A percentile compares a stretch with the other conserved stretches of the same genome.
Conservation (phyloP, 2,888 invertebrate genomes). For the Hipparchia semele region DNA sequence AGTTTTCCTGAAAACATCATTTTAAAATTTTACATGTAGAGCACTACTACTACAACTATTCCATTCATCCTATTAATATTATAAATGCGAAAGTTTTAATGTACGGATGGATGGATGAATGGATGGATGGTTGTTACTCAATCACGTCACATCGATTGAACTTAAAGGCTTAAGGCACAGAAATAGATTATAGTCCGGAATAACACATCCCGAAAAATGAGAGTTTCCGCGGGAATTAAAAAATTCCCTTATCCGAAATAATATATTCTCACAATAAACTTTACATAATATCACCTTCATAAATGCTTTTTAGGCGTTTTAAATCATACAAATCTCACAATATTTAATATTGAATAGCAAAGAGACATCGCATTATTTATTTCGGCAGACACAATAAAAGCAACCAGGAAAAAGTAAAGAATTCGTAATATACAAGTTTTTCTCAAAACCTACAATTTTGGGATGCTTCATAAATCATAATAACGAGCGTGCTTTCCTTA, state of each 20-base stretch:
- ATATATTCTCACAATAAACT: not conserved
- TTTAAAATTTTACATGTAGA: conserved; percentile 54
- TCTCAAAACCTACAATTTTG: conserved; percentile 44
- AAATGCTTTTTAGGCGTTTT: not conserved
- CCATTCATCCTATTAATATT: too few species aligned
- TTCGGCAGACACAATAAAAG: conserved; percentile 14
- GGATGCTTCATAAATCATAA: conserved; percentile 74
- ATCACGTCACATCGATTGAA: too few species aligned
- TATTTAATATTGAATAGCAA: not conserved
- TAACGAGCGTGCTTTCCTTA: conserved; percentile 76
- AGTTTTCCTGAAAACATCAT: conserved; percentile 47
- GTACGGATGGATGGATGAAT: too few species aligned
- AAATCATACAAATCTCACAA: conserved; percentile 3
- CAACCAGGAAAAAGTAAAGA: conserved; percentile 17
- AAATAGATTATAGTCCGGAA: too few species aligned
- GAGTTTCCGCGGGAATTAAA: not conserved
- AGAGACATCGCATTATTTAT: conserved; percentile 15
- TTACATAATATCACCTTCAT: not conserved
- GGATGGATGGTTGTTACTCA: too few species aligned
- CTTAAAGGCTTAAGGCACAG: too few species aligned
- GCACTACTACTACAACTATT: not conserved
- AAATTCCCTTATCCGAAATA: not conserved
- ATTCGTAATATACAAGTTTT: conserved; percentile 47
- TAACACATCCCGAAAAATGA: not conserved
- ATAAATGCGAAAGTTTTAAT: too few species aligned